Base-by-base conservation (phyloP, 2,888 invertebrate species). In the Eilema caniola region DNA sequence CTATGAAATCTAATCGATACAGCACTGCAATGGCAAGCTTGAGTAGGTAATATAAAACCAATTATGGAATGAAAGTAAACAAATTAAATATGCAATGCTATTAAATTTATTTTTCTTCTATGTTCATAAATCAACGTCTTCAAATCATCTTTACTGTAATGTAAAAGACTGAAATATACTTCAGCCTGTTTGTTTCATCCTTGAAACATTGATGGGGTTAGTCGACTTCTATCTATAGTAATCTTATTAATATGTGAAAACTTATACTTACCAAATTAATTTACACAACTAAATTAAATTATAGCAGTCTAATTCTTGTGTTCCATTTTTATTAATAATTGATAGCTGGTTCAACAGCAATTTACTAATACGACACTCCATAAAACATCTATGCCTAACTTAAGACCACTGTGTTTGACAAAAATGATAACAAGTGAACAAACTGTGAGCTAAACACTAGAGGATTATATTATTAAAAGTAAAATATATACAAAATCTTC, bases 401-500 rank as follows among this genome's bases (percentile, higher is more conserved):
- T 20, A 47, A 25, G 25, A 12, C 23, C 28, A 25, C 64, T 28
- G 28, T 24, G 3, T 25, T 25, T 12, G 28, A 53, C 47, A 28
- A 64, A n/a, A 53, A 53, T 53, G 56, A 62, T 57, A 69, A 47
- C 7, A 71, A 77, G 70, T 75, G 76, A 72, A 71, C 69, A 73
- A 70, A 71, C 64, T 73, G 68, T 70, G 68, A 70, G 65, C 72
- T 82, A 77, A 65, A 74, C 76, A 75, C 81, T 80, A 77, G 68
- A 62, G 73, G 70, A 78, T 84, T 82, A 84, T 77, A 76, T 79
- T 76, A 81, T 75, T 82, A 25, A 33, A 69, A 53, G 28, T 65
- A 31, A 41, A 41, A 70, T 89, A 89, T 90, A 69, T 89, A 90
- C 89, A 89, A 86, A 85, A 80, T 70, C 23, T 74, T 76, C 70